phyloP scores from a whole-genome alignment of 2,797 vertebrate species.

The Neomorphus geoffroyi region DNA sequence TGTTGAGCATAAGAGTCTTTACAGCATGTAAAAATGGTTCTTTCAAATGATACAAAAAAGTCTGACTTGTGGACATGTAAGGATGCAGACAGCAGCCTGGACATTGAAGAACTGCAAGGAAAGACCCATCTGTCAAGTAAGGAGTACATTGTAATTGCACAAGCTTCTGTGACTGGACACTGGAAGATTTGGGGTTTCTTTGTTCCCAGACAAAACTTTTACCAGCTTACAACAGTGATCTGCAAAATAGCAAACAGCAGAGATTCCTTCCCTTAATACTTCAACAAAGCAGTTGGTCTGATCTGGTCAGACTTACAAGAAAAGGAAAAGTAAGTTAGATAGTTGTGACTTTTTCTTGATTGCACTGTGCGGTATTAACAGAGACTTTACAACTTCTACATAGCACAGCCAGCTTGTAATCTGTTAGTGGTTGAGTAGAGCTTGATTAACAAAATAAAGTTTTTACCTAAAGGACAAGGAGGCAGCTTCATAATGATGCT shows the following conservation, averaged over 20 bases:
- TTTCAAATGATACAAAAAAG: background rate
- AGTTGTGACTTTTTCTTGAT: background rate
- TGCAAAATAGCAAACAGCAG: background rate
- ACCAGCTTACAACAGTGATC: background rate
- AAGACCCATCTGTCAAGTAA: background rate
- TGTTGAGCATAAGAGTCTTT: background rate
- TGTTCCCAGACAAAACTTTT: background rate
- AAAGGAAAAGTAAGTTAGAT: background rate
- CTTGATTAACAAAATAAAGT: background rate
- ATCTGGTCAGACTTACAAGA: background rate
- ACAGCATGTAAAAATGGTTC: background rate
- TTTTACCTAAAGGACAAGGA: background rate
- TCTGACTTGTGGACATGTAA: background rate
- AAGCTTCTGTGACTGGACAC: rapidly evolving
- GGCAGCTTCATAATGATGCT: background rate
- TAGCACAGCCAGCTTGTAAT: background rate
- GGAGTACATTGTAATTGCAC: background rate
- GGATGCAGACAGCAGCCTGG: background rate
- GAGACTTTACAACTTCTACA: background rate
- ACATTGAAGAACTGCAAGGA: background rate
- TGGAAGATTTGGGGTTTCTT: background rate
- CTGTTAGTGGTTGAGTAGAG: background rate
- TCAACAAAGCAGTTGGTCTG: background rate
- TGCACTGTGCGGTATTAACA: background rate
- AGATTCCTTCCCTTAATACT: background rate